Percentiles rank a stretch among this genome's conserved stretches.
These are phyloP conservation scores for Trachelus troglodyta DNA, from an alignment of 2,888 invertebrate species.

Conservation along the genomic window DNA sequence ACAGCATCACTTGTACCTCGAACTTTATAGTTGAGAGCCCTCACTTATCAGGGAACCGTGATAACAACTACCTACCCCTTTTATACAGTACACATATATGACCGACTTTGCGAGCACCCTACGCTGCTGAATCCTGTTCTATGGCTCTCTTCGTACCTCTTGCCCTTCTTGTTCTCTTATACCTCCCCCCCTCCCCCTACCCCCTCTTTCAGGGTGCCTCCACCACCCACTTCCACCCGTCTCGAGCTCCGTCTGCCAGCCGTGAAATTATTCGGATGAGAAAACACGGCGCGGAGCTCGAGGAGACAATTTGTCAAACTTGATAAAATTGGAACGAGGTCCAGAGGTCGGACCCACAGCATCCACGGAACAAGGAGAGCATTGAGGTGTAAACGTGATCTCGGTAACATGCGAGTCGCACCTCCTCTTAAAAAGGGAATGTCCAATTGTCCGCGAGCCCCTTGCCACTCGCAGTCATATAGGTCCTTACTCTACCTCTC, in stretches of 20 bases:
- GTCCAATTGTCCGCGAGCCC: not conserved
- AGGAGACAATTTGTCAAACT: slow-evolving; percentile 21
- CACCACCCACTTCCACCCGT: slow-evolving; percentile 16
- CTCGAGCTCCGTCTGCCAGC: slow-evolving; percentile 10
- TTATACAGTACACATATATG: too few species aligned
- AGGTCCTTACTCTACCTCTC: too few species aligned
- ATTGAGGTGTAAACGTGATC: not conserved
- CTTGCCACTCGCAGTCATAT: not conserved
- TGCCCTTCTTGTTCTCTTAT: too few species aligned
- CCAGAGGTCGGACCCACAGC: not conserved
- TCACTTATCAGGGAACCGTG: slow-evolving; percentile 54
- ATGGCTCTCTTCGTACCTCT: too few species aligned
- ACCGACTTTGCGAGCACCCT: too few species aligned
- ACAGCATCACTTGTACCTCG: slow-evolving; percentile 9
- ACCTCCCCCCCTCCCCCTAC: slow-evolving; percentile 17
- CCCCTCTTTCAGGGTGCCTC: slow-evolving; percentile 13
- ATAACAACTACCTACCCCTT: slow-evolving; percentile 49
- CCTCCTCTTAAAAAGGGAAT: not conserved
- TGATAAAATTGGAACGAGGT: slow-evolving; percentile 14
- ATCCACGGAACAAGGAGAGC: not conserved
- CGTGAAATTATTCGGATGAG: slow-evolving; percentile 19
- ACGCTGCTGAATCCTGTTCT: too few species aligned
- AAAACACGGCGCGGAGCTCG: slow-evolving; percentile 11
- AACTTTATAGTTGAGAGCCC: slow-evolving; percentile 46
- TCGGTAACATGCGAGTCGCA: not conserved